Evolutionary conservation across 2,888 invertebrate genomes (phyloP).

Genomic region (Galerucella pusilla): DNA sequence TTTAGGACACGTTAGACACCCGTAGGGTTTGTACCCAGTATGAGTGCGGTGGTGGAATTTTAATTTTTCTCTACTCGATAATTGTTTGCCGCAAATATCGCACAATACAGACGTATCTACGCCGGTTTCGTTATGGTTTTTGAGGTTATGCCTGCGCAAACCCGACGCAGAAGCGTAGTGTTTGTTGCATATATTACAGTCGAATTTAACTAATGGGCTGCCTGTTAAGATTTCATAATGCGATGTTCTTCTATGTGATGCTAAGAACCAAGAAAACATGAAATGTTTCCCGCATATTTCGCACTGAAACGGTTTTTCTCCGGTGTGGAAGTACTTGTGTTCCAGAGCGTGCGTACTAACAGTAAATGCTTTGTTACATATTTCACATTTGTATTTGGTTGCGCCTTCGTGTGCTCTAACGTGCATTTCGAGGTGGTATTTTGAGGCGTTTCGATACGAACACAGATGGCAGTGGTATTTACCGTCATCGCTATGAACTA

Average conservation of each 20-base stretch:
- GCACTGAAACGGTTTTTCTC: constrained; percentile 67
- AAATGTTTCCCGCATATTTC: constrained; percentile 68
- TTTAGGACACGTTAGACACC: constrained; percentile 64
- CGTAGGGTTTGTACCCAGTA: constrained; percentile 66
- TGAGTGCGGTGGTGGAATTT: constrained; percentile 61
- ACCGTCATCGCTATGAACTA: constrained; percentile 55
- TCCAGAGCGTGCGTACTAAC: constrained; percentile 58
- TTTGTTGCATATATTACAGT: constrained; percentile 67
- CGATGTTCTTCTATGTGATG: constrained; percentile 65
- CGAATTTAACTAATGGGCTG: constrained; percentile 59
- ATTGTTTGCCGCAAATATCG: constrained; percentile 61
- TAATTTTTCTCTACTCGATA: constrained; percentile 61
- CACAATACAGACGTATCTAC: constrained; percentile 66
- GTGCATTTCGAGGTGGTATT: constrained; percentile 63
- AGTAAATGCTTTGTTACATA: constrained; percentile 59
- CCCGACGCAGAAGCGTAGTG: constrained; percentile 62
- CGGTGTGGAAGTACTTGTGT: constrained; percentile 59
- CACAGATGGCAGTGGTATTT: constrained; percentile 60
- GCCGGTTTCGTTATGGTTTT: constrained; percentile 57
- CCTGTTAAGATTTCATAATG: constrained; percentile 65
- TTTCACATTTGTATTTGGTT: constrained; percentile 61
- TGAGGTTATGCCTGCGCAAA: constrained; percentile 62
- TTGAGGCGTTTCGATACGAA: constrained; percentile 57
- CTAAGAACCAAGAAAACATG: constrained; percentile 66
- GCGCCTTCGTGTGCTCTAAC: constrained; percentile 64